phyloP scores from a whole-genome alignment of 2,797 vertebrate species.

The Mycteria americana region DNA sequence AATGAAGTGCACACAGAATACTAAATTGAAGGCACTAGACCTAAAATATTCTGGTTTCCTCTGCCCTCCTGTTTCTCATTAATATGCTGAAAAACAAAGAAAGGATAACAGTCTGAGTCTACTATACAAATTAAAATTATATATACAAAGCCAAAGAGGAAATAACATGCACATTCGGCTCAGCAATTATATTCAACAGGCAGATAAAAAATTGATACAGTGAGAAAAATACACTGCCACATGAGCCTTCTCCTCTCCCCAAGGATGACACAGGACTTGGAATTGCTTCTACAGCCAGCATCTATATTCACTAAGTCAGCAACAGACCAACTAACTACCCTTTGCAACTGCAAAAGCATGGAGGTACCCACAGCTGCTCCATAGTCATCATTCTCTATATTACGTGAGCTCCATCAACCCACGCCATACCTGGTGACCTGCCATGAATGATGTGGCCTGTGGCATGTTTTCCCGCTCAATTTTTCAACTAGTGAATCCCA shows the following conservation, averaged over 20 bases:
- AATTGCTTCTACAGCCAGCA: background rate
- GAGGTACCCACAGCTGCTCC: background rate
- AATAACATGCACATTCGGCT: conserved; percentile 24
- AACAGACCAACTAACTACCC: background rate
- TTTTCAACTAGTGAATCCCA: background rate
- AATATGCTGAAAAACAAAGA: background rate
- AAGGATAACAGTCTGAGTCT: background rate
- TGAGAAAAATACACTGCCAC: background rate
- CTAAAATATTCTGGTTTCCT: conserved; percentile 30
- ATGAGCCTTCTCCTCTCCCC: background rate
- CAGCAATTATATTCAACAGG: conserved; percentile 29
- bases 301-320: background rate
- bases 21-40: background rate
- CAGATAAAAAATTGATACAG: conserved; percentile 24
- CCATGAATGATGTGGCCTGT: background rate
- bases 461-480: background rate
- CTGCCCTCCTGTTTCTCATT: conserved; percentile 19
- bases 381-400: background rate
- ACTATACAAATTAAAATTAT: conserved; percentile 36
- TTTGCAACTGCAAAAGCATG: background rate
- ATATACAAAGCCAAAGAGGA: conserved; percentile 20
- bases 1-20: conserved; percentile 14
- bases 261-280: background rate
- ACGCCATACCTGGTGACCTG: background rate
- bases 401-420: background rate